Base-by-base conservation (phyloP, 2,797 vertebrate genomes). In the Craterocephalus amniculus region DNA sequence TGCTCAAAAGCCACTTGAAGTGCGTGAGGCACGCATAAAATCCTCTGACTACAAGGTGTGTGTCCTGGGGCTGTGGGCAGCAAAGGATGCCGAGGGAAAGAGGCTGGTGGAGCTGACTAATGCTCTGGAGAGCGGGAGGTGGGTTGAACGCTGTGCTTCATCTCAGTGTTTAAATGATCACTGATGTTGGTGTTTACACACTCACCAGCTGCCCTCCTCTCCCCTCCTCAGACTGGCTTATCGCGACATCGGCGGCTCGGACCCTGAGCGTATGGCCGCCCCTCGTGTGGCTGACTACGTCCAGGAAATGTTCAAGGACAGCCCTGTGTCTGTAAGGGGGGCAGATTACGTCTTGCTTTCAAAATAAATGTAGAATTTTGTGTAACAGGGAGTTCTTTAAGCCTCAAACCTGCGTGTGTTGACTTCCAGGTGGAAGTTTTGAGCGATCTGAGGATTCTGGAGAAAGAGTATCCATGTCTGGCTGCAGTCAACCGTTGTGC, bases 401-500 rank as follows among this genome's bases (percentile, higher is more conserved):
- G 22, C 16, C 7, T 1, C 14, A 54, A 49, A 36, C 73, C 5
- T 56, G 34, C 54, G 9, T 77, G 62, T 26, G 20, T 71, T 76
- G 13, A 48, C 55, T 58, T 63, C 4, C 54, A 96, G 95, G 94
- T 95, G n/a, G 84, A 85, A 1, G 92, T 95, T 61, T 16, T 93
- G 65, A 93, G 89, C 26, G 70, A 94, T 62, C 29, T 92, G 57
- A 81, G 60, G 4, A 60, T 58, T 16, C 79, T 96, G 74, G 90
- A 95, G 91, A 92, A 85, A 16, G 88, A 94, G 63, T 96, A 95
- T 75, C 95, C 95, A 14, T 96, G 95, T 67, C 84, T 96, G 83
- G 94, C 94, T 74, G 95, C 94, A 3, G 95, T 96, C 49, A 95
- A 96, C 86, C 94, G 95, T 76, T 95, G 95, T 82, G 95, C 95